Conservation (phyloP, 1,140 invertebrate species). For the Hypothenemus hampei region DNA sequence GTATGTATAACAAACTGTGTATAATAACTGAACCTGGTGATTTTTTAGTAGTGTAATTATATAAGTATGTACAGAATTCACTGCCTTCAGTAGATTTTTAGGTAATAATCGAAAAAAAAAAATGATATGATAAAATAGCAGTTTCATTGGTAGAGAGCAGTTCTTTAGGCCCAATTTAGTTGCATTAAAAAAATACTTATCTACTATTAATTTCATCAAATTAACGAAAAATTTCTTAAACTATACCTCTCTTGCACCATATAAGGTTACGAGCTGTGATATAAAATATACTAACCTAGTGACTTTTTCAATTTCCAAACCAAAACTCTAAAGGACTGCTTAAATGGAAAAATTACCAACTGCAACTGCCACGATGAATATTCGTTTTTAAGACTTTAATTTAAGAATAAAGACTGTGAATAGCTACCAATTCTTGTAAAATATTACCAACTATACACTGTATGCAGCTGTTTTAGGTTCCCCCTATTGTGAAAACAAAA, state of each 20-base stretch:
- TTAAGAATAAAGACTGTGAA: constrained; percentile 35
- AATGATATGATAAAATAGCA: too few species aligned
- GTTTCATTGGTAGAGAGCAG: too few species aligned
- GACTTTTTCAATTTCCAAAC: neutral
- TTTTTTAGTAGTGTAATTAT: constrained; percentile 25
- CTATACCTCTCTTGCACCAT: too few species aligned
- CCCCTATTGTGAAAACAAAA: constrained; percentile 6
- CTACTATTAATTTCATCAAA: too few species aligned
- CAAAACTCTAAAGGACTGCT: neutral
- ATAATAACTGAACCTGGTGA: constrained; percentile 10
- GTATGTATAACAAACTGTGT: constrained; percentile 17
- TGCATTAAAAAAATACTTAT: too few species aligned
- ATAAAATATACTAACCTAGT: neutral
- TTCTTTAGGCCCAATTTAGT: too few species aligned
- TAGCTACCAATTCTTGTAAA: too few species aligned
- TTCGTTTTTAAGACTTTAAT: constrained; percentile 19
- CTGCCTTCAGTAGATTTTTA: constrained; percentile 37
- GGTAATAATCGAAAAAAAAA: constrained; percentile 30
- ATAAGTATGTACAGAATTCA: constrained; percentile 40
- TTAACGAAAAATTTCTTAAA: too few species aligned
- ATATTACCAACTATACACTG: constrained; percentile 22
- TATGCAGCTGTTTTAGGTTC: constrained; percentile 30
- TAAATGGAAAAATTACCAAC: neutral
- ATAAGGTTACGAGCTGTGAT: constrained; percentile 15
- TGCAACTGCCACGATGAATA: neutral